Percentiles rank a stretch among this genome's conserved stretches.
These are phyloP conservation scores for Pseudococcus longispinus DNA, from an alignment of 2,888 invertebrate genomes.

Conservation along the genomic window DNA sequence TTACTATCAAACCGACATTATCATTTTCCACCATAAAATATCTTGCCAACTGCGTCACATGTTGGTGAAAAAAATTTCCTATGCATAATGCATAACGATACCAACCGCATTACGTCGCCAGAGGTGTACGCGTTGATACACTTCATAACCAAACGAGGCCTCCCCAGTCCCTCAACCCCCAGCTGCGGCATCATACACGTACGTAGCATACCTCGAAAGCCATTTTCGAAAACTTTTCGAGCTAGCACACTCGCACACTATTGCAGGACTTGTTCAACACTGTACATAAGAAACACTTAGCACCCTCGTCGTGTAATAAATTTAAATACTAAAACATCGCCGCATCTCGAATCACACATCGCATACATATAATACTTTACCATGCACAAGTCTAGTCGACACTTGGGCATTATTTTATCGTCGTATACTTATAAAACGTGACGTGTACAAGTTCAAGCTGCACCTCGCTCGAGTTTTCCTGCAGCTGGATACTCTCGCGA, in stretches of 20 bases:
- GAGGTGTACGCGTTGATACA: slow-evolving; percentile 29
- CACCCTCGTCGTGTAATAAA: slow-evolving; percentile 53
- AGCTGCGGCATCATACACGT: neutral
- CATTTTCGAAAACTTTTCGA: neutral
- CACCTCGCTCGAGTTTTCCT: neutral
- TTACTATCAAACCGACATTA: slow-evolving; percentile 31
- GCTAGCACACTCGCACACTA: neutral
- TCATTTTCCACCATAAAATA: slow-evolving; percentile 29
- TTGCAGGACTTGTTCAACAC: neutral
- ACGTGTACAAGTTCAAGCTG: slow-evolving; percentile 26
- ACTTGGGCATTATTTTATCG: neutral
- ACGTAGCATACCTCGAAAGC: neutral
- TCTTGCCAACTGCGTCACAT: slow-evolving; percentile 28
- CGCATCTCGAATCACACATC: neutral
- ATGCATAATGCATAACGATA: slow-evolving; percentile 31
- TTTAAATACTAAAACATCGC: slow-evolving; percentile 50
- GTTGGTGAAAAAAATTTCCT: slow-evolving; percentile 15
- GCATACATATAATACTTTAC: neutral
- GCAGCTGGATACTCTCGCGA: neutral
- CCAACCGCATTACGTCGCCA: slow-evolving; percentile 29
- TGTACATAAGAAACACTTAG: slow-evolving; percentile 41
- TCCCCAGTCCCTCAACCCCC: neutral
- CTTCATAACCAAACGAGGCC: neutral
- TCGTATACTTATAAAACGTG: neutral
- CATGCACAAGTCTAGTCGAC: neutral